Evolutionary conservation across 92 coral and sea anemone species (phyloP).

Genomic region (Parazoanthus swiftii): DNA sequence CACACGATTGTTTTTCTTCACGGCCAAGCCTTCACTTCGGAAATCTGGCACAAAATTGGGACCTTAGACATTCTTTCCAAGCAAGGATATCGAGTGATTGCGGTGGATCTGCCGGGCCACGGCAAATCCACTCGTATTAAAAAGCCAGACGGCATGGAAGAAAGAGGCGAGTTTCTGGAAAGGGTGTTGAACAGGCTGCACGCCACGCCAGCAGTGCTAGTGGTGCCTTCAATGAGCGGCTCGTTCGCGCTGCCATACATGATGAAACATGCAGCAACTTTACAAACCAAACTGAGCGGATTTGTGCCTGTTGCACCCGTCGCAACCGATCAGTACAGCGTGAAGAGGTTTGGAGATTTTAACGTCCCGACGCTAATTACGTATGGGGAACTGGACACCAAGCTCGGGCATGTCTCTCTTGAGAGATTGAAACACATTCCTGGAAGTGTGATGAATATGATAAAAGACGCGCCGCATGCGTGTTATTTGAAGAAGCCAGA

Average conservation of each 20-base stretch:
- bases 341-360: constrained; percentile 53
- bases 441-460: constrained; percentile 52
- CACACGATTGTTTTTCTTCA: constrained; percentile 67
- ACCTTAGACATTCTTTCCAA: constrained; percentile 64
- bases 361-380: constrained; percentile 68
- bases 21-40: constrained; percentile 75
- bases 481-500: constrained; percentile 83
- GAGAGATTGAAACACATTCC: constrained; percentile 71
- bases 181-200: constrained; percentile 46
- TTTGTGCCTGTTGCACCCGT: constrained; percentile 82
- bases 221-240: constrained; percentile 90
- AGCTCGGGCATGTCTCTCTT: constrained; percentile 49
- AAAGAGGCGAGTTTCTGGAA: constrained; percentile 56
- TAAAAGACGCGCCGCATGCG: constrained; percentile 74
- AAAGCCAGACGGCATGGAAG: constrained; percentile 42
- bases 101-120: constrained; percentile 74
- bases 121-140: constrained; percentile 63
- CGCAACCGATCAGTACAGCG: constrained; percentile 54
- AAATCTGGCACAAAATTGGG: constrained; percentile 69
- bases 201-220: constrained; percentile 63
- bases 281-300: constrained; percentile 55
- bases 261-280: constrained; percentile 43
- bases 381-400: constrained; percentile 73
- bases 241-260: constrained; percentile 77
- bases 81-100: constrained; percentile 69